Base-by-base conservation (phyloP, 2,888 invertebrate genomes). In the Orchestes rusci region DNA sequence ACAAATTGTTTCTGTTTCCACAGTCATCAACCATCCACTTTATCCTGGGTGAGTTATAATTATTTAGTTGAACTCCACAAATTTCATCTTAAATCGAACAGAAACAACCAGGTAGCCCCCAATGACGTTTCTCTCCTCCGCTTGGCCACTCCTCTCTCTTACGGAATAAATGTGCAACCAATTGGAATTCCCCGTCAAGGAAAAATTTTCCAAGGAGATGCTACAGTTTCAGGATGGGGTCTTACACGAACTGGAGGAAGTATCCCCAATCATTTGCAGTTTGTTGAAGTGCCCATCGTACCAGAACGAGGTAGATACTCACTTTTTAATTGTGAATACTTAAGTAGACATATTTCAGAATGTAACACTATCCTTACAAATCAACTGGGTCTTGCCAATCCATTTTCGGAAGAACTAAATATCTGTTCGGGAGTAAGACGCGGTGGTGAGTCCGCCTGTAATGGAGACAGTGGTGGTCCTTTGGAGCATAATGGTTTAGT, bases 391-490 rank as follows among this genome's bases (percentile, higher is more conserved):
- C 7, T 10, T 23, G 10, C 7, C 23, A 51, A 50, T 42, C 52
- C 52, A 4, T 47, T 51, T 28, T 55, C 74, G 2, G 64, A 67
- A 39, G 63, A 64, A 1, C 67, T 70, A 15, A 72, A 77, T 50
- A 63, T 77, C 23, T 77, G 77, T 56, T 74, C 75, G 1, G 76
- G 76, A 1, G 74, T 75, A 3, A 33, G 57, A 8, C 45, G 39
- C 15, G 73, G 73, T 2, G 73, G 72, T 0, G 56, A 70, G 10
- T 70, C 73, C n/a, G 74, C 73, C 8, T 76, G 76, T 55, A 68
- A 60, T 33, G 76, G 76, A 10, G 77, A 77, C 52, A 75, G 75
- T 3, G 76, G 75, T 2, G 75, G 75, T 10, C 54, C 76, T 4
- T 64, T 73, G 15, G 64, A 52, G 63, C 52, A 63, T 23, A 23